Conservation (phyloP, 1,140 invertebrate species). For the Drosophila prosaltans region DNA sequence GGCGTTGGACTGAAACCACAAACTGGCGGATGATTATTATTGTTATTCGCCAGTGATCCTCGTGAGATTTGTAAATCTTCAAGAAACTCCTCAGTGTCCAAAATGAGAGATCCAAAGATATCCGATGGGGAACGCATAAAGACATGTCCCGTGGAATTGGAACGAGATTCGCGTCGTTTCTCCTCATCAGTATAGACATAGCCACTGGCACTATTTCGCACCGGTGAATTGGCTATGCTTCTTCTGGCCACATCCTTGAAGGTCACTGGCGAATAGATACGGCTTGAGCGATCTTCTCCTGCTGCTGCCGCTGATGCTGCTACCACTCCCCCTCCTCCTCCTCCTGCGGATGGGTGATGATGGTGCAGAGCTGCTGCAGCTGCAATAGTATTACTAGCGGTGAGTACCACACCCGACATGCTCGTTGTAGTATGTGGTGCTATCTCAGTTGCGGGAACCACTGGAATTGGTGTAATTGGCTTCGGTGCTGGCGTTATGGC, state of each 20-base stretch:
- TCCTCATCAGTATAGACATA: conserved; percentile 47
- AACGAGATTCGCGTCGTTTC: conserved; percentile 84
- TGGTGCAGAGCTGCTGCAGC: conserved; percentile 61
- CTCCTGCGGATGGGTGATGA: conserved; percentile 66
- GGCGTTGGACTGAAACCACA: conserved; percentile 73
- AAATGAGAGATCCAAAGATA: conserved; percentile 84
- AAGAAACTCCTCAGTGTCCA: conserved; percentile 85
- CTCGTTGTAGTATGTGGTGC: conserved; percentile 19
- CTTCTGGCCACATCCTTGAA: conserved; percentile 91
- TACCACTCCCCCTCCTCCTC: conserved; percentile 79
- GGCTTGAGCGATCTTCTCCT: conserved; percentile 84
- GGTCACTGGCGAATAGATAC: conserved; percentile 92
- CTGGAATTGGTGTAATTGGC: conserved; percentile 38
- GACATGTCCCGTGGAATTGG: conserved; percentile 84
- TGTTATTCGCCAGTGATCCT: conserved; percentile 55
- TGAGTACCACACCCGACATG: conserved; percentile 50
- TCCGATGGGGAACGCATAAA: conserved; percentile 84
- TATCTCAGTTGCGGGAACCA: conserved; percentile 25
- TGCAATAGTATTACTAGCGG: conserved; percentile 42
- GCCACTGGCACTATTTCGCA: conserved; percentile 81
- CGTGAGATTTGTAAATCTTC: conserved; percentile 84
- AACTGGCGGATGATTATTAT: conserved; percentile 40
- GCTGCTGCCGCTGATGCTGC: conserved; percentile 79
- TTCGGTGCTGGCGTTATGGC: conserved; percentile 55
- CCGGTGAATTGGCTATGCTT: conserved; percentile 89